Base-by-base conservation (phyloP, 2,888 invertebrate genomes). In the Plusia festucae region DNA sequence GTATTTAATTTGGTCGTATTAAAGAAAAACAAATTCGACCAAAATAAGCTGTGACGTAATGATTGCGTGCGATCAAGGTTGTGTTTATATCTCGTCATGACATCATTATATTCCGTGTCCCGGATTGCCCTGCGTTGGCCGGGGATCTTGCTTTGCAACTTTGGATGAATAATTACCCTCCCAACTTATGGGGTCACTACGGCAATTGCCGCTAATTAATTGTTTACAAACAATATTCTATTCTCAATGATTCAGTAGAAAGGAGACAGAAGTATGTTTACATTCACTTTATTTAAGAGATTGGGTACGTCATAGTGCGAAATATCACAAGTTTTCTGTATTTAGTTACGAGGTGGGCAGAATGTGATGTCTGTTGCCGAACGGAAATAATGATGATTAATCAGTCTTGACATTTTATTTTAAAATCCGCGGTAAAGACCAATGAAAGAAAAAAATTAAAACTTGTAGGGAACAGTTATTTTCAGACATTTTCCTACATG, bases 11-110 rank as follows among this genome's bases (percentile, higher is more conserved):
- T 66, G 53, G 74, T 68, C n/a, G 46, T 2, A 0, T 67, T 61
- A 64, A 58, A 57, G 34, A 53, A 61, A 76, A 70, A 82, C 84
- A 54, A 85, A 90, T 89, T 88, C 86, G 85, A 89, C 91, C 65
- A 89, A 91, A 92, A 92, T 92, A 92, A 79, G 77, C 69, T 64
- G 62, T 92, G 90, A 91, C 90, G 92, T 90, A 88, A 91, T 74
- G 53, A 66, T 71, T 75, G 75, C 59, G 79, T 74, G 69, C 83
- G 82, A 82, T 81, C 90, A 90, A 91, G 91, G 91, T 75, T 84
- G 75, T 78, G 81, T 75, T 78, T 81, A 70, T 78, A 76, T 62
- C 11, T 68, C 57, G 51, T 49, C 54, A 54, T 80, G 79, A 80
- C 79, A 78, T 81, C 79, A 80, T 76, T 15, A 11, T 11, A 4